These are phyloP conservation scores for Metopolophium dirhodum DNA, from an alignment of 1,140 invertebrate genomes.

Conservation along the genomic window DNA sequence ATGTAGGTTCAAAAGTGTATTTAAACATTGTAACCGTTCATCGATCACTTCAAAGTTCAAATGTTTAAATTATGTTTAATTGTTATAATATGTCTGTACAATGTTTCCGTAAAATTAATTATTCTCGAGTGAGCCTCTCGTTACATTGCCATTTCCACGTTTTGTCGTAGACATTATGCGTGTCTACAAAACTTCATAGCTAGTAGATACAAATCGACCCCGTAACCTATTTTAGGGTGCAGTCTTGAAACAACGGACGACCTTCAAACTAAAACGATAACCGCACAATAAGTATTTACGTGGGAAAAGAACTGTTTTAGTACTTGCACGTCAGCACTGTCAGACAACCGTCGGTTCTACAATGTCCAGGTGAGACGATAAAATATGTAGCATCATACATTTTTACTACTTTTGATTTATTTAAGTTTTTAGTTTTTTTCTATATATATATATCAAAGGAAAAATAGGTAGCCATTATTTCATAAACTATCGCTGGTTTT, in stretches of 20 bases:
- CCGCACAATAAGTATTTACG: not conserved
- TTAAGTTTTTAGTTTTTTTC: not conserved
- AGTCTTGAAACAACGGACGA: constrained; percentile 46
- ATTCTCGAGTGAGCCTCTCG: not conserved
- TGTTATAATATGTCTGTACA: not conserved
- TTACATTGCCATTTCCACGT: constrained; percentile 17
- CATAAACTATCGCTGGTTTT: too few relatives aligned
- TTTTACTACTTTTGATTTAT: not conserved
- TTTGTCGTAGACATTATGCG: constrained; percentile 36
- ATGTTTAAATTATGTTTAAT: not conserved
- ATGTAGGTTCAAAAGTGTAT: not conserved
- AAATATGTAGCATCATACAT: not conserved
- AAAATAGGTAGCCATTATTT: not conserved
- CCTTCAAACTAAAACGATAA: constrained; percentile 39
- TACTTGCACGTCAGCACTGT: constrained; percentile 4
- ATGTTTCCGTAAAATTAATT: constrained; percentile 32
- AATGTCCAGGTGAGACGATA: constrained; percentile 50
- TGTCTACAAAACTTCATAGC: constrained; percentile 17
- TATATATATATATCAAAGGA: not conserved
- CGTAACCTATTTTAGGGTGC: constrained; percentile 39
- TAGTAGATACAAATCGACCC: constrained; percentile 40
- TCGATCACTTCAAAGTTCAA: constrained; percentile 4
- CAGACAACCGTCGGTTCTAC: not conserved
- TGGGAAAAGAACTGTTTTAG: not conserved
- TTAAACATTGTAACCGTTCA: not conserved